Base-by-base conservation (phyloP, 2,888 invertebrate species). In the Meiosimyza platycephala region DNA sequence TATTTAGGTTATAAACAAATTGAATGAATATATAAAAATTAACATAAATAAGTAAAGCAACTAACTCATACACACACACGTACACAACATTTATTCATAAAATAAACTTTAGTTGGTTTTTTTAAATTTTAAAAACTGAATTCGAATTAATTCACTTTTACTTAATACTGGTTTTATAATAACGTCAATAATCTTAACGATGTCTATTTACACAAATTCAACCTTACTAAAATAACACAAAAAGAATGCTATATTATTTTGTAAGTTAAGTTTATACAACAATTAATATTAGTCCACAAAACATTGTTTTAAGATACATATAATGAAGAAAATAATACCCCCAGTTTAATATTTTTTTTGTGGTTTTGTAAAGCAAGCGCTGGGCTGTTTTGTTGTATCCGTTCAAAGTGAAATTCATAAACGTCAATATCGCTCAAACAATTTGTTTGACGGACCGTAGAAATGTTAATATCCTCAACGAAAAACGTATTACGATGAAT, bases 1-100 rank as follows among this genome's bases (percentile, higher is more conserved):
- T 71, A 64, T 73, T 73, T 71, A 71, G 70, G 33, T 71, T 65
- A 57, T 64, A 64, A 67, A 64, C 16, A 12, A 65, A 71, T 47
- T 54, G 57, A 51, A 52, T 40, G 15, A 57, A 13, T n/a, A n/a
- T n/a, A n/a, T 13, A 11, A 15, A 55, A 65, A 9, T 3, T 52
- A n/a, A 50, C 50, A 65, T n/a, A 65, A 40, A 63, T 11, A 63
- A 63, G 13, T 16, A 48, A 40, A 40, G 40, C 48, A 12, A 63
- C 28, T 15, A 65, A 51, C 1, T 11, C 64, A 16, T 33, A 54
- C 40, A 55, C 57, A 55, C 57, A 18, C 40, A 57, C 18, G 5
- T 22, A 67, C 57, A 48, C 48, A 11, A 16, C n/a, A 33, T n/a
- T 33, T 33, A 62, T n/a, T 33, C 11, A 63, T 22, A 22, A 65